phyloP scores from a whole-genome alignment of 2,888 invertebrate genomes.

The Dryomyza anilis region DNA sequence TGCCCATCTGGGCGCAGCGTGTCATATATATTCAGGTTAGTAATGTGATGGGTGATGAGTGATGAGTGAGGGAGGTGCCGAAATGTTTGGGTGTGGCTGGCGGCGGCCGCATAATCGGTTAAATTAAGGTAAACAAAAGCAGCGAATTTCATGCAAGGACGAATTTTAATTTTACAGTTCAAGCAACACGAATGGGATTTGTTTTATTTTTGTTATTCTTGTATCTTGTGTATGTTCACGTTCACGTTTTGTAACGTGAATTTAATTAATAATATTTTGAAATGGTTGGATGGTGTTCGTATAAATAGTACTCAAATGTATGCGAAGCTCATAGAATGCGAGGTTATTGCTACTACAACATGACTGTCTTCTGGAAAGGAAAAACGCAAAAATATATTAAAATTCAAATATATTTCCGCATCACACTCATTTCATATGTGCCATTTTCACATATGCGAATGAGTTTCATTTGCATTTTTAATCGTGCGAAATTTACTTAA shows the following conservation, averaged over 20 bases:
- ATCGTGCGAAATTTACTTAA: not conserved
- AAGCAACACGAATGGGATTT: not conserved
- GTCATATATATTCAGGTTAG: constrained; percentile 84
- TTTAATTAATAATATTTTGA: too few species aligned
- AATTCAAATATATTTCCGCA: too few species aligned
- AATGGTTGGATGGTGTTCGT: too few species aligned
- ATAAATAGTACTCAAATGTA: not conserved
- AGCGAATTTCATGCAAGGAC: not conserved
- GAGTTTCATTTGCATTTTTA: not conserved
- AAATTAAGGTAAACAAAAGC: not conserved
- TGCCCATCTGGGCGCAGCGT: constrained; percentile 95
- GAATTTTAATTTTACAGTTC: not conserved
- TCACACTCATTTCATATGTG: too few species aligned
- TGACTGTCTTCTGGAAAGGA: too few species aligned
- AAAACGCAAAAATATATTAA: too few species aligned
- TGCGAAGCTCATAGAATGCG: not conserved
- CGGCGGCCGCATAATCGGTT: not conserved
- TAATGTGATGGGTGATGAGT: not conserved
- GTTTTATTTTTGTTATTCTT: not conserved
- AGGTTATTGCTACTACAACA: not conserved
- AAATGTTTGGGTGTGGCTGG: not conserved
- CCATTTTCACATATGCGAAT: too few species aligned
- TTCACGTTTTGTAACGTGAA: too few species aligned
- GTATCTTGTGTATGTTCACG: too few species aligned
- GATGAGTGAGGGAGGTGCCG: not conserved